phyloP scores from a whole-genome alignment of 2,888 invertebrate species.

The Endomychus coccineus region DNA sequence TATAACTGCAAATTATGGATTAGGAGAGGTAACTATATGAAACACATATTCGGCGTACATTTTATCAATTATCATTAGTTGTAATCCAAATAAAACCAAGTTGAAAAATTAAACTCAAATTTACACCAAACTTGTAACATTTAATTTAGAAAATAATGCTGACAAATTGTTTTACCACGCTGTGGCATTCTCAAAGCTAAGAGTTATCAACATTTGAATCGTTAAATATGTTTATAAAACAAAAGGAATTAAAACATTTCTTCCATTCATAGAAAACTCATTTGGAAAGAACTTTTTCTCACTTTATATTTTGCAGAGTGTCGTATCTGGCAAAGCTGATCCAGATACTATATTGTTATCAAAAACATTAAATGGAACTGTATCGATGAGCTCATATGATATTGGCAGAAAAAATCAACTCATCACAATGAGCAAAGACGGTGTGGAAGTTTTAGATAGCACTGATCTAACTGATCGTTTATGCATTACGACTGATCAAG shows the following conservation, averaged over 20 bases:
- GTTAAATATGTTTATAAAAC: too few relatives aligned
- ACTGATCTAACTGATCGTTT: slow-evolving; percentile 41
- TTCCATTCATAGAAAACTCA: too few relatives aligned
- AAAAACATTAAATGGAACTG: slow-evolving; percentile 44
- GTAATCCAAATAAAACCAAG: too few relatives aligned
- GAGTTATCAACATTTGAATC: too few relatives aligned
- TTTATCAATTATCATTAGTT: too few relatives aligned
- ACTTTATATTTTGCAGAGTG: slow-evolving; percentile 52
- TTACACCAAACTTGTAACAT: too few relatives aligned
- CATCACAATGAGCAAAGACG: slow-evolving; percentile 43
- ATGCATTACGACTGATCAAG: slow-evolving; percentile 52
- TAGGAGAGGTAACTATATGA: slow-evolving; percentile 62
- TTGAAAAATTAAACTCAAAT: too few relatives aligned
- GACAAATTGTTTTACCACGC: too few relatives aligned
- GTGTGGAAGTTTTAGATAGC: slow-evolving; percentile 17
- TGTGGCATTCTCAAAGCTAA: too few relatives aligned
- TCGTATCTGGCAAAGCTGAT: slow-evolving; percentile 70
- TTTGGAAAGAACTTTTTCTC: too few relatives aligned
- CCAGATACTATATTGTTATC: slow-evolving; percentile 64
- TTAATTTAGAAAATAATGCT: too few relatives aligned
- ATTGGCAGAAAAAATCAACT: slow-evolving; percentile 52
- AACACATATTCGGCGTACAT: neutral
- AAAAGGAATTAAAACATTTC: too few relatives aligned
- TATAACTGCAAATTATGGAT: slow-evolving; percentile 73
- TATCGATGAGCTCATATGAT: slow-evolving; percentile 45